These are phyloP conservation scores for Calcarius lapponicus DNA, from an alignment of 2,797 vertebrate genomes.

Conservation along the genomic window DNA sequence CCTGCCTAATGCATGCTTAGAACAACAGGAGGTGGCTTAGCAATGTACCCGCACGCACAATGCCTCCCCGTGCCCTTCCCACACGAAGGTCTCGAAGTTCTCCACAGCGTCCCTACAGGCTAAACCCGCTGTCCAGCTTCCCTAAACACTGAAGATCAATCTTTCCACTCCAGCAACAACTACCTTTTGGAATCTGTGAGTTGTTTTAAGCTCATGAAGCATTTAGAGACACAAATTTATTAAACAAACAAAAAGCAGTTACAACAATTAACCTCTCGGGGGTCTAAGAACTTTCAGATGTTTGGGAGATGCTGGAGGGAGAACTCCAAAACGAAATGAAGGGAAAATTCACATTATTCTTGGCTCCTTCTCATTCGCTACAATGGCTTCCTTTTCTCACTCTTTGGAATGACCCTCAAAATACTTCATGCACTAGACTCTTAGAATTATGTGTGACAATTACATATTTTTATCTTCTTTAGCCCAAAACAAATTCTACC, in stretches of 20 bases:
- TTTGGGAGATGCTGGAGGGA: not conserved
- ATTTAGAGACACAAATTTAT: not conserved
- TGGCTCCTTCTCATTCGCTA: not conserved
- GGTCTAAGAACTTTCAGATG: not conserved
- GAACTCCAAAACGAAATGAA: not conserved
- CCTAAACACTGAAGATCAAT: not conserved
- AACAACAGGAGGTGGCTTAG: not conserved
- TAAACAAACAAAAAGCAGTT: not conserved
- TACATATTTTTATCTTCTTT: not conserved
- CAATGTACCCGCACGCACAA: not conserved
- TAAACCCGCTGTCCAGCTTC: not conserved
- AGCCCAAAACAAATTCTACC: not conserved
- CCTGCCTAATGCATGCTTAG: not conserved
- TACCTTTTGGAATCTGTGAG: not conserved
- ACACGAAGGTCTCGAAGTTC: not conserved
- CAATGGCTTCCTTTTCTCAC: not conserved
- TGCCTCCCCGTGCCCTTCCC: not conserved
- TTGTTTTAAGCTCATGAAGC: not conserved
- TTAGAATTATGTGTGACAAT: not conserved
- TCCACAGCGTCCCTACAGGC: not conserved
- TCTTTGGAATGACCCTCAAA: not conserved
- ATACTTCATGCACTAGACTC: not conserved
- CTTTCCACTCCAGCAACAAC: not conserved
- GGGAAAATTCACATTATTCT: not conserved
- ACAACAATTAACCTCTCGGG: not conserved